Base-by-base conservation (phyloP, 2,888 invertebrate genomes). In the Synergus gifuensis region DNA sequence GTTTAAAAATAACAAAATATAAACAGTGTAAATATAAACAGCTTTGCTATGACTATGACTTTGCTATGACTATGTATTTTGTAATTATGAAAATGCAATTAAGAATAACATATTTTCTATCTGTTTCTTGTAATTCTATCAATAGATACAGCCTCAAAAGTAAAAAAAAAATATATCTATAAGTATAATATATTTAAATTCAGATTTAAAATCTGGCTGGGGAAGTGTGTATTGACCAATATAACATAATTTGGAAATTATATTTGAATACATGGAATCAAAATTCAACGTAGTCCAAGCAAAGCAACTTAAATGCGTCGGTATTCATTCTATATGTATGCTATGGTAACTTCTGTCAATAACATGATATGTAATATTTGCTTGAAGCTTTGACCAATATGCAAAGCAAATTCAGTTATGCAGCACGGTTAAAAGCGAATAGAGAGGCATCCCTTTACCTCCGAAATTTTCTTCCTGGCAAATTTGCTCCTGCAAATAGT, bases 261-360 rank as follows among this genome's bases (percentile, higher is more conserved):
- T 36, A 76, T 76, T 76, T 76, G 58, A 76, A 58, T 54, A 36
- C 18, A 49, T 22, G 77, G 18, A 60, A 62, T n/a, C 28, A 73
- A 76, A 69, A 60, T 11, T 12, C n/a, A 60, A 60, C 54, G 49
- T 36, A 54, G 46, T 7, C 58, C 67, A 78, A 64, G 80, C 81
- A 77, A 81, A 63, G 76, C 81, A 82, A 86, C 84, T 86, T 84
- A 83, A 84, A 85, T 84, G 82, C 81, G 85, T 84, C 83, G 85
- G 85, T 85, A 85, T 87, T 86, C 86, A 84, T 85, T 81, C 69
- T 76, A 77, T 76, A 77, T 78, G 80, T 79, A 78, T 78, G 76
- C 66, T 54, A 63, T 63, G 66, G 77, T 76, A 79, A 79, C 81
- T 82, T 83, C 83, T 84, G 84, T 84, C 86, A 85, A 87, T 85